Evolutionary conservation across 2,888 invertebrate species (phyloP), one percentile per base, ranked within the genome.

Genomic region (Hybos culiciformis): DNA sequence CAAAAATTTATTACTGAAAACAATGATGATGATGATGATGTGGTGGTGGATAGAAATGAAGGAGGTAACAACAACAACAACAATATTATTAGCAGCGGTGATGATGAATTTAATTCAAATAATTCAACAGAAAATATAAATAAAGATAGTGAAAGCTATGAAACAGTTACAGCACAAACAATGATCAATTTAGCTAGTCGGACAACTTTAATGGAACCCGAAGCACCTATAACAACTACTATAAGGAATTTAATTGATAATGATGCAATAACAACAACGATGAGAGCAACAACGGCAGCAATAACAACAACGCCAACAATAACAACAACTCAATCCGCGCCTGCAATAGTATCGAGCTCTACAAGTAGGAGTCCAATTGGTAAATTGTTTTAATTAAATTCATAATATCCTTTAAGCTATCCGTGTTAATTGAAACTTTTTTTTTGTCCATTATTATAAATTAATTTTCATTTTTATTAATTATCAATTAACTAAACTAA

Each of bases 121-220:
- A 36, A 36, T 21, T n/a, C 54, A 9, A 59, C 61, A 8, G 60
- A 58, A 9, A 57, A 57, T 37, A 58, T 60, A 3, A 55, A 56
- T 3, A 59, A 57, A 26, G 60, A 58, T 36, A 51, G 58, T 0
- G 63, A 63, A 46, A 55, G 57, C 23, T 60, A 58, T 34, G 51
- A 59, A 0, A 62, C 62, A 46, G 55, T 62, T 31, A 66, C 70
- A 23, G 67, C 62, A 2, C 64, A 63, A 45, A 63, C 65, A 3
- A 60, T 65, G 62, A 44, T 62, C 36, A 59, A 58, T n/a, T 47
- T 66, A 48, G 63, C 64, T 6, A 65, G 58, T 43, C 61, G 70
- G 39, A 66, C 65, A 1, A 70, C 71, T 1, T 53, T 67, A 1
- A 70, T 70, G 68, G 71, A 71, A 54, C 69, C 70, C 4, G 57